phyloP scores from a whole-genome alignment of 2,888 invertebrate species.

The Drosophila paramelanica region DNA sequence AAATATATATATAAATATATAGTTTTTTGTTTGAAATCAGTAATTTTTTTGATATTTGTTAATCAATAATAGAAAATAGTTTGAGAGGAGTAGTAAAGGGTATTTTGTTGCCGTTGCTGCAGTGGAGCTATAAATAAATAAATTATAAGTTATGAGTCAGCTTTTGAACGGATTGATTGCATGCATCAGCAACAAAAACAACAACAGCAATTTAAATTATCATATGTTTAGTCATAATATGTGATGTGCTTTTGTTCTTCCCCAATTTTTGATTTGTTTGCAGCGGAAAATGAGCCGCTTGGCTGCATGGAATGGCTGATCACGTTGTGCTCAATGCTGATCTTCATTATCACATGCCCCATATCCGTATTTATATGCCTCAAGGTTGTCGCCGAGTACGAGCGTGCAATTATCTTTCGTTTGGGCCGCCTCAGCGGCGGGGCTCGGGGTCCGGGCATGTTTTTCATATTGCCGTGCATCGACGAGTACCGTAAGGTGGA shows the following conservation, averaged over 20 bases:
- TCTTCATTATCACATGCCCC: constrained; percentile 92
- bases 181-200: neutral
- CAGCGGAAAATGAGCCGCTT: constrained; percentile 87
- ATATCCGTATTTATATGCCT: constrained; percentile 94
- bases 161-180: neutral
- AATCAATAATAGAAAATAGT: no score
- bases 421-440: constrained; percentile 89
- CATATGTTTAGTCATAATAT: neutral
- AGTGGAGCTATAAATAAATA: neutral
- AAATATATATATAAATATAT: no score
- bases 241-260: no score
- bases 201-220: neutral
- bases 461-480: constrained; percentile 97
- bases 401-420: constrained; percentile 95
- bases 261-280: constrained; percentile 8
- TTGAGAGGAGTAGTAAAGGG: neutral
- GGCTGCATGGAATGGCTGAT: constrained; percentile 91
- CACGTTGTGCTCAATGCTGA: constrained; percentile 89
- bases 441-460: constrained; percentile 91
- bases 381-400: constrained; percentile 95
- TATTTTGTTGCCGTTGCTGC: neutral
- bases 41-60: no score
- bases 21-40: no score
- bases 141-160: neutral
- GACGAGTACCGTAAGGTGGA: constrained; percentile 97